Evolutionary conservation across 2,888 invertebrate species (phyloP), one percentile per base, ranked within the genome.

Genomic region (Ptilodon capucinus): DNA sequence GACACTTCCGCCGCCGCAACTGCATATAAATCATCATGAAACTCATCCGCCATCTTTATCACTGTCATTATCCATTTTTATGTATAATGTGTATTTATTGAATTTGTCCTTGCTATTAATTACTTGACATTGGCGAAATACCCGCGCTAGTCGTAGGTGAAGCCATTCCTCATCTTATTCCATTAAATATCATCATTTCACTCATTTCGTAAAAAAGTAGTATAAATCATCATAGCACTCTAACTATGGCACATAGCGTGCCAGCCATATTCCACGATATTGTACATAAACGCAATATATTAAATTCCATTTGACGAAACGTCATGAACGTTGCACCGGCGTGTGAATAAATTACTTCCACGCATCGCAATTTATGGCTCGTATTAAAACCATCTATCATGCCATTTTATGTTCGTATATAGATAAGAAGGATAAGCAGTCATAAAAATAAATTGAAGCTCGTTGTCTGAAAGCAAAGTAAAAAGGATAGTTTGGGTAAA

Each of bases 271-370:
- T 45, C 52, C 40, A 52, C 54, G 51, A 53, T 40, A 59, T 68
- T 71, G 71, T 64, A 71, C 65, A 74, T 74, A 76, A 74, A 73
- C 66, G 70, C 68, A 69, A 81, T 74, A 77, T 81, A 84, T 83
- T 83, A 81, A 81, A 82, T 82, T 83, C 79, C 78, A 63, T 61
- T 65, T 67, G 62, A 69, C 61, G 57, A 55, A 60, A 64, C 59
- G 57, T 64, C 57, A 70, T 71, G 64, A 72, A 69, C 59, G 42
- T 65, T 72, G 71, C 68, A 66, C 68, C 16, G 25, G 16, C 8
- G 25, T 25, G 16, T 25, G 71, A 74, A 83, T 81, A 78, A 75
- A 82, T 80, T 76, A 79, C 74, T 63, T 51, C 64, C 62, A 66
- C 61, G 55, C 61, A 62, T 60, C 63, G 68, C 69, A 74, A 73